Evolutionary conservation across 2,113 vertebrate genomes (phyloP).

Genomic region (Eretmochelys imbricata): DNA sequence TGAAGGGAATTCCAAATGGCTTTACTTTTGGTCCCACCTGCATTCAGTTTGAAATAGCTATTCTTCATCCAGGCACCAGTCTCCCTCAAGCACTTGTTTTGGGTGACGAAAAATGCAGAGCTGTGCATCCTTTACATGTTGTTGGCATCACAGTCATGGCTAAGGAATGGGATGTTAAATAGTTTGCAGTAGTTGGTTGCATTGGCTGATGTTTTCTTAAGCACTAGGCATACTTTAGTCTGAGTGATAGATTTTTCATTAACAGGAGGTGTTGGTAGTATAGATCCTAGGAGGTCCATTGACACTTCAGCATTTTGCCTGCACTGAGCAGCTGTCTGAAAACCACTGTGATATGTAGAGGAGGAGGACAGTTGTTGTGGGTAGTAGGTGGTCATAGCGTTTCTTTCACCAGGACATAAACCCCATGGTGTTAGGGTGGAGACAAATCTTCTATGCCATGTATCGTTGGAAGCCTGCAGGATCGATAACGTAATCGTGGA

Average conservation of each 20-base stretch:
- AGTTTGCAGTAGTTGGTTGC: background rate
- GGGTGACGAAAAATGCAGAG: background rate
- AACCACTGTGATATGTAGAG: background rate
- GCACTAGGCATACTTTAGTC: background rate
- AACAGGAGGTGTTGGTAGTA: background rate
- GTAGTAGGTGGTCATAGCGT: background rate
- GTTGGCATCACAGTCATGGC: background rate
- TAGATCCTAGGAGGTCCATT: background rate
- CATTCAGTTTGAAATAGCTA: background rate
- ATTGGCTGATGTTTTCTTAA: background rate
- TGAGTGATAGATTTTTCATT: background rate
- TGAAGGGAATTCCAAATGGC: background rate
- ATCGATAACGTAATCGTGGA: background rate
- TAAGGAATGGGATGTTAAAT: fast-evolving
- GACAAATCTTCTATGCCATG: background rate
- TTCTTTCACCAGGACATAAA: background rate
- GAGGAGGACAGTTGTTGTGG: background rate
- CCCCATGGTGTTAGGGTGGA: background rate
- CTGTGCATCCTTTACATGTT: background rate
- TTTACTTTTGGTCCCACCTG: background rate
- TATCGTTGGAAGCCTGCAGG: background rate
- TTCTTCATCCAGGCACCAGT: background rate
- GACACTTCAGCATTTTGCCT: background rate
- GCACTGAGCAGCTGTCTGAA: background rate
- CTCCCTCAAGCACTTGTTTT: background rate